Conservation (phyloP, 92 coral and sea anemone genomes). For the Micromussa lordhowensis region DNA sequence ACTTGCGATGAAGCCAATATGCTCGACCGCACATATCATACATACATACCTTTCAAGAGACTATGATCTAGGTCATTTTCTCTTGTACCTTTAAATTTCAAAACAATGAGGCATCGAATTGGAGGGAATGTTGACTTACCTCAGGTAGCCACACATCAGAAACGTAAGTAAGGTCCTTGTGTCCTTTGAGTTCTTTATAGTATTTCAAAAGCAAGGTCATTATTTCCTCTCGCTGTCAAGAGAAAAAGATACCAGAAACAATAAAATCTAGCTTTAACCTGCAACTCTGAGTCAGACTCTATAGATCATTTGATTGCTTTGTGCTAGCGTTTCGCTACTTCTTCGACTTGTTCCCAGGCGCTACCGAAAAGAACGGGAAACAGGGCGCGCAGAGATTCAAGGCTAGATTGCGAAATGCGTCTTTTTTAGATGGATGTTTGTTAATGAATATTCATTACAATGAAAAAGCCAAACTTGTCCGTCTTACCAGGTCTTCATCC, state of each 20-base stretch:
- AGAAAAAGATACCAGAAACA: neutral
- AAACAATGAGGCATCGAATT: neutral
- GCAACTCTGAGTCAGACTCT: neutral
- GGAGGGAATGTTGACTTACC: conserved; percentile 31
- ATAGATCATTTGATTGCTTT: neutral
- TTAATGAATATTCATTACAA: no score
- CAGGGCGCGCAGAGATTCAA: no score
- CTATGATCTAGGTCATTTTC: no score
- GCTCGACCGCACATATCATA: no score
- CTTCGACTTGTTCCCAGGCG: no score
- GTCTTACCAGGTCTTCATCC: conserved; percentile 69
- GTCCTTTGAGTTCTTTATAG: conserved; percentile 49
- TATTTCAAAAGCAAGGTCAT: conserved; percentile 53
- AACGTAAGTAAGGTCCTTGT: conserved; percentile 59
- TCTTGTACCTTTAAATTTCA: neutral
- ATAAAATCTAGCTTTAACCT: neutral
- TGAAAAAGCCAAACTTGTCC: no score
- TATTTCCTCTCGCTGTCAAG: conserved; percentile 63
- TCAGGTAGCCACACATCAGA: conserved; percentile 95
- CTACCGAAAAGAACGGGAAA: no score
- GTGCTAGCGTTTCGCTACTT: no score
- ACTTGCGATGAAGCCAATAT: no score
- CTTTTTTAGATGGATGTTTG: no score
- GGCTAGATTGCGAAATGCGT: no score
- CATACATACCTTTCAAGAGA: no score